phyloP scores from a whole-genome alignment of 2,113 vertebrate species.

The Cichladusa arquata region DNA sequence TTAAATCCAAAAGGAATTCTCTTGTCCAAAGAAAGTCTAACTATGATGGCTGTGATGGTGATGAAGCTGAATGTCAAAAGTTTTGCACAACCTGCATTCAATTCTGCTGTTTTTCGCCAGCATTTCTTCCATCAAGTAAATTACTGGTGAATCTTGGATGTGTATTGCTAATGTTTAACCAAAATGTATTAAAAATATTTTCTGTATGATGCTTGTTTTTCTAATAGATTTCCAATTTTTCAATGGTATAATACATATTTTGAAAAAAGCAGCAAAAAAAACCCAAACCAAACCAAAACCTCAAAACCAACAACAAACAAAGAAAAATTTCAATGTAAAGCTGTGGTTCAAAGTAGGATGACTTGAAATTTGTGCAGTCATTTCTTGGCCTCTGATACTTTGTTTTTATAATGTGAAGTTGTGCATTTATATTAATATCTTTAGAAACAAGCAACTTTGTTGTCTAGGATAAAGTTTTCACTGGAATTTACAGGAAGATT shows the following conservation, averaged over 20 bases:
- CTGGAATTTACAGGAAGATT: background rate
- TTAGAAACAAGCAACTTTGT: background rate
- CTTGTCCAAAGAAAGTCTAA: no score
- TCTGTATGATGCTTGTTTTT: background rate
- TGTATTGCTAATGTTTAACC: background rate
- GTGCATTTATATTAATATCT: rapidly evolving
- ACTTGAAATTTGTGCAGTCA: background rate
- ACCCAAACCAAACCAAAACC: no score
- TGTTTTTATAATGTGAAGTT: background rate
- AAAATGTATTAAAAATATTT: background rate
- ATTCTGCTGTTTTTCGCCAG: background rate
- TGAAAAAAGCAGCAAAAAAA: background rate
- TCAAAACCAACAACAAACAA: no score
- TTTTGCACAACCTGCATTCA: background rate
- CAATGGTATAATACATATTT: background rate
- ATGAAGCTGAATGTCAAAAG: background rate
- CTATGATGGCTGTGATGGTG: rapidly evolving
- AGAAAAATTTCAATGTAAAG: background rate
- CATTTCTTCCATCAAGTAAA: background rate
- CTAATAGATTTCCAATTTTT: background rate
- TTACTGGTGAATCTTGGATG: background rate
- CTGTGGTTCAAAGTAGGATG: background rate
- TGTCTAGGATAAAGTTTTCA: background rate
- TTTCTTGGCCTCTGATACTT: background rate
- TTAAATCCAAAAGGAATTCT: background rate